Evolutionary conservation across 2,113 vertebrate genomes (phyloP).

Genomic region (Chiloscyllium plagiosum): DNA sequence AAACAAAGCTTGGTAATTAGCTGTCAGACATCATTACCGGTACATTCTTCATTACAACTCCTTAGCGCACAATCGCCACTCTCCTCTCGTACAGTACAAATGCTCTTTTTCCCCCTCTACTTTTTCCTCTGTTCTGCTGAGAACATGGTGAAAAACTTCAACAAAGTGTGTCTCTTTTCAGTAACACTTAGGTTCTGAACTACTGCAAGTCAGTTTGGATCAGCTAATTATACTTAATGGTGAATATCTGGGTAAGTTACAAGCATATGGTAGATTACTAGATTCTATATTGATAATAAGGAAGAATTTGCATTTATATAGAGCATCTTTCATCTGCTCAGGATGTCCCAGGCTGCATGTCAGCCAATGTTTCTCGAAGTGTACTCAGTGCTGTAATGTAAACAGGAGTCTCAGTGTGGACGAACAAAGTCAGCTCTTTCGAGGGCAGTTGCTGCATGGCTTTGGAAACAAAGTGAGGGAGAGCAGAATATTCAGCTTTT

Average conservation of each 20-base stretch:
- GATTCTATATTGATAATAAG: background rate
- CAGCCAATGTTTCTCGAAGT: background rate
- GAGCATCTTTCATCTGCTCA: background rate
- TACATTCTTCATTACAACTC: no score
- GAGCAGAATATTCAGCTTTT: background rate
- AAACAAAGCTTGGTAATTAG: no score
- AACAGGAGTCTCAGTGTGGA: background rate
- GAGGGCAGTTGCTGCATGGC: background rate
- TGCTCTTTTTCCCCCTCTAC: no score
- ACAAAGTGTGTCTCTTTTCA: no score
- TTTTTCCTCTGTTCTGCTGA: no score
- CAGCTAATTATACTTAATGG: background rate
- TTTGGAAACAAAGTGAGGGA: background rate
- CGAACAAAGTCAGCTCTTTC: background rate
- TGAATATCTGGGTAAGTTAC: background rate
- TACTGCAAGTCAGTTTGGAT: background rate
- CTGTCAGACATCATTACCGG: no score
- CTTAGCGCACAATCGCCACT: no score
- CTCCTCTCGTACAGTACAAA: no score
- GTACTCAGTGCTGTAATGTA: background rate
- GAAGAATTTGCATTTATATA: background rate
- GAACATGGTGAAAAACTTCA: no score
- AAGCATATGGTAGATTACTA: background rate
- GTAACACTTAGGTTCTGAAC: no score
- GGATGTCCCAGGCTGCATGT: background rate